Conservation (phyloP, 2,113 vertebrate genomes). For the Hypomesus transpacificus region DNA sequence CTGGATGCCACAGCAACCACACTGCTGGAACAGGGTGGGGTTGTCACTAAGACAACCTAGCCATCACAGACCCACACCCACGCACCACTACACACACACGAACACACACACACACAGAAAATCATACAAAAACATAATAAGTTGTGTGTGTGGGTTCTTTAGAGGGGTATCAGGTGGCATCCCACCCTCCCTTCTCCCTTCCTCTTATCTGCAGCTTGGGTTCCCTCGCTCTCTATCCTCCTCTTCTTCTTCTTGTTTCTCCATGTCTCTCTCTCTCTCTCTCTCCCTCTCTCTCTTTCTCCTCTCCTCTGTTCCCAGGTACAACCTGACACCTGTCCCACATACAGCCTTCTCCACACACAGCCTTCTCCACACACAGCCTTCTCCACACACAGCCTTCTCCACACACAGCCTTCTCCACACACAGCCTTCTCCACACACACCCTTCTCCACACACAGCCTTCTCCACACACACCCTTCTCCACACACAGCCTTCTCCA, state of each 20-base stretch:
- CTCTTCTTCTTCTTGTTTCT: not conserved
- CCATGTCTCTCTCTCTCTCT: not conserved
- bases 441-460: no score
- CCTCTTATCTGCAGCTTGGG: no score
- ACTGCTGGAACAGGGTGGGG: no score
- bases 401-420: no score
- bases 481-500: no score
- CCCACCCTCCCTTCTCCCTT: not conserved
- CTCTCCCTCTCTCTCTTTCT: not conserved
- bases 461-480: no score
- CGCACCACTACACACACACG: not conserved
- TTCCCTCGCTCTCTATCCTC: not conserved
- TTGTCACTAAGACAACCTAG: not conserved
- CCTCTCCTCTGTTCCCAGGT: not conserved
- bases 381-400: no score
- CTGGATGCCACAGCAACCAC: no score
- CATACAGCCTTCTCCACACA: no score
- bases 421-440: no score
- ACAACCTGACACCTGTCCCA: not conserved
- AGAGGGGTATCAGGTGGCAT: not conserved
- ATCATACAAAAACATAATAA: not conserved
- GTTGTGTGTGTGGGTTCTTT: not conserved
- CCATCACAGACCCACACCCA: conserved; percentile 7
- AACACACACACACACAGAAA: not conserved
- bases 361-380: no score